Percentiles rank a stretch among this genome's conserved stretches.
These are phyloP conservation scores for Poecilia wingei DNA, from an alignment of 2,797 vertebrate species.

Conservation along the genomic window DNA sequence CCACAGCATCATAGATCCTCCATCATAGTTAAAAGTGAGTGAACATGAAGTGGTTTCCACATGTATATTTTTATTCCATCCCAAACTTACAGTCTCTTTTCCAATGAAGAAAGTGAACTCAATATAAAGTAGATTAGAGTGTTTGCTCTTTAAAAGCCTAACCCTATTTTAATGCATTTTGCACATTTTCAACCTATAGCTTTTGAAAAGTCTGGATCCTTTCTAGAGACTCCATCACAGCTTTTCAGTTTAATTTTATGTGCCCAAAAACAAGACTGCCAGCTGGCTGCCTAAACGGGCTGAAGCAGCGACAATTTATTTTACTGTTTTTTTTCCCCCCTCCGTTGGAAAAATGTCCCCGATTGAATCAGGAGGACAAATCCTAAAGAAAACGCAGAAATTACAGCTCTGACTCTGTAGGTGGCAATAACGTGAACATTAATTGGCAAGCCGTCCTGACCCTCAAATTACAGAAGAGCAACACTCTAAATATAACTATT, in stretches of 20 bases:
- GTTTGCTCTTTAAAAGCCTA: background rate
- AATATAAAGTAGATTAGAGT: background rate
- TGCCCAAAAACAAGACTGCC: background rate
- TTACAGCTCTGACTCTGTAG: background rate
- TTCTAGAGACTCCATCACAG: background rate
- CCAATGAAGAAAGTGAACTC: background rate
- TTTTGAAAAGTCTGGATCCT: background rate
- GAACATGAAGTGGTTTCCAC: background rate
- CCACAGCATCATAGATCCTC: background rate
- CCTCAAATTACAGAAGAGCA: background rate
- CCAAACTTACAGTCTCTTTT: background rate
- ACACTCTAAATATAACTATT: background rate
- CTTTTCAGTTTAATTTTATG: background rate
- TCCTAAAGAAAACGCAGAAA: background rate
- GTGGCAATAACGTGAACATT: background rate
- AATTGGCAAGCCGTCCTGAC: background rate
- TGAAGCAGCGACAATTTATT: background rate
- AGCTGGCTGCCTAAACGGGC: background rate
- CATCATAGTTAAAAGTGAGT: background rate
- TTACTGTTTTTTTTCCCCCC: background rate
- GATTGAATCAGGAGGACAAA: background rate
- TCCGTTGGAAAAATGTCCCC: background rate
- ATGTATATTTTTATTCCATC: background rate
- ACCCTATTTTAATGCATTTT: background rate
- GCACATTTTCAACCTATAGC: background rate